Conservation (phyloP, 2,888 invertebrate genomes). For the Willowsia nigromaculata region DNA sequence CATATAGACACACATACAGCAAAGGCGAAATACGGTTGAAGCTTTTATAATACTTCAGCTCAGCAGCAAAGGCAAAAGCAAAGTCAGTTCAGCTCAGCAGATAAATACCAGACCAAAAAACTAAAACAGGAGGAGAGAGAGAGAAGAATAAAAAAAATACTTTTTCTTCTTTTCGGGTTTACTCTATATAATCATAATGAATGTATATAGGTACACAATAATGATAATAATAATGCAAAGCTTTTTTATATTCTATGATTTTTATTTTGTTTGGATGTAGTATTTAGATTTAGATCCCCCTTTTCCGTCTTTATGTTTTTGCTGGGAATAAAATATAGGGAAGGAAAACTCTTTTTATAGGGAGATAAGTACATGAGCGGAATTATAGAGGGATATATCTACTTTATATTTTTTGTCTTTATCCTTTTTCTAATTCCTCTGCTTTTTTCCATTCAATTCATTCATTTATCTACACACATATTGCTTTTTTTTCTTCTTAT, state of each 20-base stretch:
- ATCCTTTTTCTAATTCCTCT: constrained; percentile 55
- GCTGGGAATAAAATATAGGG: constrained; percentile 30
- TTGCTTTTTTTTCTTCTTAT: constrained; percentile 53
- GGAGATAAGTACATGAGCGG: constrained; percentile 1
- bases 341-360: constrained; percentile 23
- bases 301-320: constrained; percentile 52
- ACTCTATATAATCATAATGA: constrained; percentile 12
- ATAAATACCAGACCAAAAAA: constrained; percentile 72
- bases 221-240: constrained; percentile 27
- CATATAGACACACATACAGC: constrained; percentile 4
- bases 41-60: constrained; percentile 40
- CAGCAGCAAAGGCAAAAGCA: not conserved
- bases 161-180: constrained; percentile 26
- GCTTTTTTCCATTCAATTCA: not conserved
- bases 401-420: constrained; percentile 43
- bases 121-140: constrained; percentile 43
- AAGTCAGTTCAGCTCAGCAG: constrained; percentile 70
- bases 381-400: not conserved
- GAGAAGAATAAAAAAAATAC: constrained; percentile 30
- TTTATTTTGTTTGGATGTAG: not conserved
- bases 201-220: constrained; percentile 1
- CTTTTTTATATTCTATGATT: constrained; percentile 36
- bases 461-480: not conserved
- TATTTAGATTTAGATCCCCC: constrained; percentile 36
- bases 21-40: constrained; percentile 21